A percentile compares a stretch with the other conserved stretches of the same genome.
Evolutionary conservation across 2,888 invertebrate species (phyloP).

Genomic region (Nineta flava): DNA sequence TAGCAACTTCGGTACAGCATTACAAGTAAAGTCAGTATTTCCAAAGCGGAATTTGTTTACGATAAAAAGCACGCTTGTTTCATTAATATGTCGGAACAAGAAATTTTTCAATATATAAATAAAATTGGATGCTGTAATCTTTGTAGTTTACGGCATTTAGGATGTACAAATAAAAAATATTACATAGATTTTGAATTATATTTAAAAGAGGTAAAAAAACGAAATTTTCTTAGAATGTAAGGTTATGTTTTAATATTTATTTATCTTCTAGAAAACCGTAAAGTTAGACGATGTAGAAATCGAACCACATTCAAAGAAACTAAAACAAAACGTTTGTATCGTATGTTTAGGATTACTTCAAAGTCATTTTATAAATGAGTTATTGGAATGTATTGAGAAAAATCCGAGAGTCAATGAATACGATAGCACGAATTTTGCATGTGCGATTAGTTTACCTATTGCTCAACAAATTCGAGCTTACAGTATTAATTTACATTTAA

Average conservation of each 20-base stretch:
- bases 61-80: too few relatives aligned
- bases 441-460: constrained; percentile 56
- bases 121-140: constrained; percentile 45
- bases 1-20: too few relatives aligned
- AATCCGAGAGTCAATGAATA: constrained; percentile 37
- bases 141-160: constrained; percentile 53
- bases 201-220: constrained; percentile 29
- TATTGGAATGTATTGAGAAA: constrained; percentile 34
- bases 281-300: constrained; percentile 7
- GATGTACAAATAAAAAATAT: constrained; percentile 36
- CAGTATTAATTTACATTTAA: constrained; percentile 40
- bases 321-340: constrained; percentile 39
- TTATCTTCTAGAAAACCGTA: constrained; percentile 5
- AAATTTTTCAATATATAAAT: constrained; percentile 31
- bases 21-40: too few relatives aligned
- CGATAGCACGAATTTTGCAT: constrained; percentile 46
- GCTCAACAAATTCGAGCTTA: constrained; percentile 48
- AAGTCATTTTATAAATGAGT: constrained; percentile 31
- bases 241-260: constrained; percentile 6
- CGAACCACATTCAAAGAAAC: constrained; percentile 24
- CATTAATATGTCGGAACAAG: background rate
- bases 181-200: constrained; percentile 34
- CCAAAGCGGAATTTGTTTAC: too few relatives aligned
- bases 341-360: constrained; percentile 61
- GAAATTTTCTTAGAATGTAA: background rate